phyloP scores from a whole-genome alignment of 2,113 vertebrate genomes.

The Leucopternis melanops region DNA sequence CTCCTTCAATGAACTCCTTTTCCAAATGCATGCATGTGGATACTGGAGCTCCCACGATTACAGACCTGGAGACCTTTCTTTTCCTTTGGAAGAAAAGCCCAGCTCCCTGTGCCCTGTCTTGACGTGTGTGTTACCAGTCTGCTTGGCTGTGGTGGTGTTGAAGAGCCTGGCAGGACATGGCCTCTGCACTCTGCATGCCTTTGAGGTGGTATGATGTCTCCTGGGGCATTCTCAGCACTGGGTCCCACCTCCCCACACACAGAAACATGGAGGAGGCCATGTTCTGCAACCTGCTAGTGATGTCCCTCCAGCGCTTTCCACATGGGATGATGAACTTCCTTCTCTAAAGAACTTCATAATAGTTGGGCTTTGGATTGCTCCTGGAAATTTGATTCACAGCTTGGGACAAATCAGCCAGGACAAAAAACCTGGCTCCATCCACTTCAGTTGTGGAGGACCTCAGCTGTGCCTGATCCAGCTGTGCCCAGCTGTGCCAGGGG shows the following conservation, averaged over 20 bases:
- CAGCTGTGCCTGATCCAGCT: background rate
- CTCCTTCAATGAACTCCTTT: background rate
- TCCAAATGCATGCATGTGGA: background rate
- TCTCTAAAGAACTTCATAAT: background rate
- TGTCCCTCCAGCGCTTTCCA: background rate
- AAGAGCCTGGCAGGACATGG: background rate
- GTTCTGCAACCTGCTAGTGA: background rate
- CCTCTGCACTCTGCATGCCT: background rate
- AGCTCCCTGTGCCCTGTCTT: background rate
- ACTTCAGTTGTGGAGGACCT: background rate
- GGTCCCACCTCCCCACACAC: background rate
- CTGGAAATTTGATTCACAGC: background rate
- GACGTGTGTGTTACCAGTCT: background rate
- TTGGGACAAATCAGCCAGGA: background rate
- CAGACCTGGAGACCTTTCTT: background rate
- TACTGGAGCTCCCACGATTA: background rate
- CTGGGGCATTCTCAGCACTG: background rate
- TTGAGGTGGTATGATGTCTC: background rate
- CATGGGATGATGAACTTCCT: background rate
- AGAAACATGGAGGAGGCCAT: fast-evolving
- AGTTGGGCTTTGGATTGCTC: background rate
- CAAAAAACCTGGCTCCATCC: background rate
- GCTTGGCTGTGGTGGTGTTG: background rate
- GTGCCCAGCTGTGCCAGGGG: background rate
- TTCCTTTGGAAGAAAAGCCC: background rate